Conservation (phyloP, 2,888 invertebrate species). For the Aethes cnicana region DNA sequence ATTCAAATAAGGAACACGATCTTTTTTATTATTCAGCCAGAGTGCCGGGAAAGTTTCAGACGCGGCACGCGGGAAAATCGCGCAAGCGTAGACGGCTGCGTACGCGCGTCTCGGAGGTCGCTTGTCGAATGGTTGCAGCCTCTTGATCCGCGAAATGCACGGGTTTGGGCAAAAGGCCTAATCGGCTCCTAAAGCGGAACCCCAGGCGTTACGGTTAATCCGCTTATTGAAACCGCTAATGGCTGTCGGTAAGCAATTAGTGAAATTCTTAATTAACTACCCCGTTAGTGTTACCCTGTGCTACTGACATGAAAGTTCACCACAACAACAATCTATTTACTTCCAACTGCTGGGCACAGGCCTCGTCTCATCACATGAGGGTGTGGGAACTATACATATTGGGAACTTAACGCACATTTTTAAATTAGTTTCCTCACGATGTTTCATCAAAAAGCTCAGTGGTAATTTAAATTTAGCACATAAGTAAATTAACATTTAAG, state of each 20-base stretch:
- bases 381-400: no score
- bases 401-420: no score
- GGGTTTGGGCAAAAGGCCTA: conserved; percentile 47
- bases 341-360: no score
- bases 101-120: conserved; percentile 54
- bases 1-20: conserved; percentile 16
- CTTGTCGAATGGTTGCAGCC: conserved; percentile 57
- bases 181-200: conserved; percentile 51
- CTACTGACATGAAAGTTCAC: background rate
- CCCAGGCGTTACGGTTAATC: conserved; percentile 61
- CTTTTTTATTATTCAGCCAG: conserved; percentile 7
- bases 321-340: no score
- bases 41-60: conserved; percentile 15
- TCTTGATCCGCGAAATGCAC: conserved; percentile 65
- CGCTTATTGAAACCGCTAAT: conserved; percentile 45
- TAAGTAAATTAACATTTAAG: no score
- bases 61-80: conserved; percentile 6
- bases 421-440: no score
- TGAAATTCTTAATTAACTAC: conserved; percentile 26
- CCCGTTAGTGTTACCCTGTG: conserved; percentile 20
- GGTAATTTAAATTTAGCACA: no score
- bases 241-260: conserved; percentile 45
- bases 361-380: no score
- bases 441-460: no score
- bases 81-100: conserved; percentile 38